Evolutionary conservation across 2,888 invertebrate genomes (phyloP), one percentile per base, ranked within the genome.

Genomic region (Synergus itoensis): DNA sequence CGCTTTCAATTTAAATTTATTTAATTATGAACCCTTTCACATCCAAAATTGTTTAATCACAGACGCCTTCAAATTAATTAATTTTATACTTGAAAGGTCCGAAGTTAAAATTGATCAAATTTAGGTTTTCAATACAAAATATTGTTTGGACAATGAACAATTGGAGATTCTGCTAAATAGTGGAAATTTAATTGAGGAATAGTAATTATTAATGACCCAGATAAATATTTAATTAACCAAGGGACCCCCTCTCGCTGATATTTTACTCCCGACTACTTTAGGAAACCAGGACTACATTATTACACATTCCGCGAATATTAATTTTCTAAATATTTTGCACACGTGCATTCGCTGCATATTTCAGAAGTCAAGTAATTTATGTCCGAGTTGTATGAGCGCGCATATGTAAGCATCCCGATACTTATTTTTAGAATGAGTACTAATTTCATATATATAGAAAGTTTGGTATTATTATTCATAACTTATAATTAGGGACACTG

Each of bases 251-350:
- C 28, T 28, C 28, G 4, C 4, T 60, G 21, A 21, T 21, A 53
- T 48, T 67, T 53, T 53, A 73, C 48, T 40, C 14, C 43, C n/a
- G 48, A 73, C 12, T 16, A 53, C 28, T 73, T 53, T 73, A 28
- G 36, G n/a, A n/a, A 73, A 73, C 60, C 21, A 60, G 60, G 60
- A 60, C 60, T 18, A 18, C 60, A 60, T 21, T 60, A 60, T 28
- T 60, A 60, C 60, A 60, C 60, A 73, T 48, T 53, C 36, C 21
- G 48, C 28, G 48, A 48, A 69, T 48, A 53, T 36, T n/a, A 53
- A 53, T 73, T 73, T n/a, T 73, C 40, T 73, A 73, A 73, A 73
- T 73, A 73, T 73, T 73, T n/a, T 36, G 73, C 73, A 73, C 73
- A 73, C 53, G 73, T 73, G 53, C 73, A 53, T 36, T 73, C 45